These are phyloP conservation scores for Acrocephalus scirpaceus DNA, from an alignment of 2,797 vertebrate genomes.

Conservation along the genomic window DNA sequence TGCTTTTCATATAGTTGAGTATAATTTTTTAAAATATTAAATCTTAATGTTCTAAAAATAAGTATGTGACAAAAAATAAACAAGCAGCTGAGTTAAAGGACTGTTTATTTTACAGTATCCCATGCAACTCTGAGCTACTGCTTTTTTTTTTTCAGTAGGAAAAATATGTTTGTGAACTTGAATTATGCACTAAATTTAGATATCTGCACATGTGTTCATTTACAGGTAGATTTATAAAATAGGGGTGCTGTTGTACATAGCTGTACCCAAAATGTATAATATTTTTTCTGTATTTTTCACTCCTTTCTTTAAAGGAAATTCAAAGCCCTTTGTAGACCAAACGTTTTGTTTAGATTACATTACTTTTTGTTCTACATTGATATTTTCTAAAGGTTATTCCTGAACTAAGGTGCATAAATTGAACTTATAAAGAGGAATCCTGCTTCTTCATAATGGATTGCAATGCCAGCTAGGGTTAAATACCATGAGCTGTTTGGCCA, in stretches of 20 bases:
- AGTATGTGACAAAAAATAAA: not conserved
- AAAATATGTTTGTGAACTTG: not conserved
- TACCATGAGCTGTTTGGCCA: not conserved
- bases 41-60: not conserved
- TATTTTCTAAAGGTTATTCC: not conserved
- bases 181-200: not conserved
- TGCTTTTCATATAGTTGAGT: not conserved
- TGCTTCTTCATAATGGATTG: not conserved
- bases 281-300: not conserved
- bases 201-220: rapidly evolving
- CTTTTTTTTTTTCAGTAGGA: not conserved
- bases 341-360: not conserved
- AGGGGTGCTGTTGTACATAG: not conserved
- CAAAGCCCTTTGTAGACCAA: not conserved
- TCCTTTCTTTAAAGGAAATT: not conserved
- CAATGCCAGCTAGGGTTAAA: not conserved
- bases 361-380: not conserved
- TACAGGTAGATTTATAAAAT: not conserved
- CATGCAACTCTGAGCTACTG: not conserved
- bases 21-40: not conserved
- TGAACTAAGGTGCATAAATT: not conserved
- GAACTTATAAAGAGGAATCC: not conserved
- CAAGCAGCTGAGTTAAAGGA: not conserved
- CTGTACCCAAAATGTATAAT: not conserved
- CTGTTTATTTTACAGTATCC: not conserved